phyloP scores from a whole-genome alignment of 1,140 invertebrate genomes.

The Drosophila mayri region DNA sequence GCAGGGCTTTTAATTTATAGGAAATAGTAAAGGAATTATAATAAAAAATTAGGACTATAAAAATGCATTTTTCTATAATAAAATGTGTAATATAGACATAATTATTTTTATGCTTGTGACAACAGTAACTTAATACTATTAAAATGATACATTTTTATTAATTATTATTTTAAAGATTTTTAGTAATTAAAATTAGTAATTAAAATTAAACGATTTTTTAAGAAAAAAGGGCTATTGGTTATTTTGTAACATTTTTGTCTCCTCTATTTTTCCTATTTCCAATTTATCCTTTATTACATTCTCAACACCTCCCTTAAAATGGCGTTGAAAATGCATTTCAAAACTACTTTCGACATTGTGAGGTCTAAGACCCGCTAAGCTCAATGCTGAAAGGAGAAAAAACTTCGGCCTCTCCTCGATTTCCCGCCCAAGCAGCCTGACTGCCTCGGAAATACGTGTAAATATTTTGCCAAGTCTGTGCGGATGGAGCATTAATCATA shows the following conservation, averaged over 20 bases:
- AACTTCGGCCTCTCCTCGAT: neutral
- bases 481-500: constrained; percentile 71
- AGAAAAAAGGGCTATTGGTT: neutral
- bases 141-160: neutral
- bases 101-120: too few species aligned
- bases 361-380: constrained; percentile 46
- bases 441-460: constrained; percentile 56
- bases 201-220: neutral
- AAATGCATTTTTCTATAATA: too few species aligned
- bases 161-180: neutral
- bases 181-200: neutral
- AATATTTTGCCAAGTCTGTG: constrained; percentile 70
- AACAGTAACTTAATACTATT: too few species aligned
- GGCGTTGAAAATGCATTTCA: constrained; percentile 24
- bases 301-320: neutral
- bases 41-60: too few species aligned
- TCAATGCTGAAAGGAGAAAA: constrained; percentile 22
- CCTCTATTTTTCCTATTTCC: too few species aligned
- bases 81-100: too few species aligned
- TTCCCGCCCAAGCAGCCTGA: constrained; percentile 11
- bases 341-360: constrained; percentile 30
- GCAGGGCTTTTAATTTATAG: too few species aligned
- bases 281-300: neutral
- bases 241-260: neutral
- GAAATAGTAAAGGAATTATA: too few species aligned